phyloP scores from a whole-genome alignment of 2,113 vertebrate genomes.

The Cyprinodon brontotheroides region DNA sequence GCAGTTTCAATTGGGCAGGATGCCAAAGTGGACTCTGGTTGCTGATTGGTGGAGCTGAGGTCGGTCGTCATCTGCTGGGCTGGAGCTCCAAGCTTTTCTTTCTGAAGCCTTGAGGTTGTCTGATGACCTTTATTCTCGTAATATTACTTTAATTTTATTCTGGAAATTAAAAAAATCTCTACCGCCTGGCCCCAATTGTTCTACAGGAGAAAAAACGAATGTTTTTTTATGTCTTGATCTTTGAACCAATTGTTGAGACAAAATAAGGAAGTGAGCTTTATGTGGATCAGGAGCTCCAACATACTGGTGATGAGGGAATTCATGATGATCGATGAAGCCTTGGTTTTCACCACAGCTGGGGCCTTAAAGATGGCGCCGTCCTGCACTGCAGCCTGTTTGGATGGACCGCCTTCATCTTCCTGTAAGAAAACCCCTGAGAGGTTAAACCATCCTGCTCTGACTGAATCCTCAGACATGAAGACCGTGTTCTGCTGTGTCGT shows the following conservation, averaged over 20 bases:
- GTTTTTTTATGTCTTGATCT: not conserved
- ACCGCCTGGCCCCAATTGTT: not conserved
- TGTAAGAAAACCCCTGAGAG: slow-evolving; percentile 43
- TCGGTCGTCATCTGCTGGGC: too few species aligned
- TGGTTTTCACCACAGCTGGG: slow-evolving; percentile 89
- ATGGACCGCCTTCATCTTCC: slow-evolving; percentile 82
- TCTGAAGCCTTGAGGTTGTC: too few species aligned
- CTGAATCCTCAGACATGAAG: not conserved
- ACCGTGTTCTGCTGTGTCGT: not conserved
- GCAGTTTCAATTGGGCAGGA: too few species aligned
- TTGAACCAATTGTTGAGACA: not conserved
- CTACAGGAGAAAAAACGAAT: not conserved
- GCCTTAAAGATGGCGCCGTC: slow-evolving; percentile 68
- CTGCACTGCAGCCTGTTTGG: slow-evolving; percentile 27
- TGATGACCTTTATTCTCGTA: too few species aligned
- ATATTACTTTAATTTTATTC: too few species aligned
- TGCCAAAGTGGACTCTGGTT: too few species aligned
- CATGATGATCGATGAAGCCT: slow-evolving; percentile 92
- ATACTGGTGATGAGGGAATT: slow-evolving; percentile 96
- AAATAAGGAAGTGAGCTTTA: not conserved
- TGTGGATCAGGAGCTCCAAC: slow-evolving; percentile 35
- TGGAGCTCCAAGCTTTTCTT: too few species aligned
- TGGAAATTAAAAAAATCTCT: too few species aligned
- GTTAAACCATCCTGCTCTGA: not conserved
- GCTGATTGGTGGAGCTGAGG: too few species aligned